Conservation (phyloP, 2,888 invertebrate genomes). For the Heliconius cydno region DNA sequence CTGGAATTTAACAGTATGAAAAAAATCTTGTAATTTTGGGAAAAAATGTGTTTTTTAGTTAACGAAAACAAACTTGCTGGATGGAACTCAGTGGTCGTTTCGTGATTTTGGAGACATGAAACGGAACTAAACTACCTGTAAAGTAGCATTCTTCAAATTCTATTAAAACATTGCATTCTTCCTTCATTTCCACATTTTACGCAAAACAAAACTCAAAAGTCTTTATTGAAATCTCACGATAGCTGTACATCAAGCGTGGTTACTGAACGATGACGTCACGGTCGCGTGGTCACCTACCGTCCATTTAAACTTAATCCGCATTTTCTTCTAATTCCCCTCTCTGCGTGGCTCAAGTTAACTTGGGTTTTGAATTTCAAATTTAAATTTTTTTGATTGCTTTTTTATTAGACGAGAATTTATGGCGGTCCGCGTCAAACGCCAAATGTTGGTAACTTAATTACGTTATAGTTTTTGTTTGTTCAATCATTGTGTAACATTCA, state of each 20-base stretch:
- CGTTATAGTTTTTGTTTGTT: slow-evolving; percentile 56
- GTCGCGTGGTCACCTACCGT: slow-evolving; percentile 58
- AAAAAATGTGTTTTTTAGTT: no score
- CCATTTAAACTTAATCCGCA: slow-evolving; percentile 53
- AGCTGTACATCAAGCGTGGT: slow-evolving; percentile 73
- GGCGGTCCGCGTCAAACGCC: slow-evolving; percentile 68
- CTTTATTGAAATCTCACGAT: slow-evolving; percentile 65
- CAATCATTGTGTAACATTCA: slow-evolving; percentile 49
- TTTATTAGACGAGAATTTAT: slow-evolving; percentile 81
- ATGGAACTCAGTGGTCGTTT: background rate
- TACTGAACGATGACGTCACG: slow-evolving; percentile 80
- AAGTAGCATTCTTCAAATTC: background rate
- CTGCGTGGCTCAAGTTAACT: slow-evolving; percentile 50
- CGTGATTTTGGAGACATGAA: background rate
- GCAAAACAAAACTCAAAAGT: slow-evolving; percentile 52
- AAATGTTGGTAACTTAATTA: slow-evolving; percentile 65
- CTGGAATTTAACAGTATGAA: background rate
- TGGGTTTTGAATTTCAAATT: slow-evolving; percentile 67
- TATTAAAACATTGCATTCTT: background rate
- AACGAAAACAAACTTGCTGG: no score
- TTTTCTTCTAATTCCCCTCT: slow-evolving; percentile 47
- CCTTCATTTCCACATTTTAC: slow-evolving; percentile 44
- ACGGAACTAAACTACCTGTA: background rate
- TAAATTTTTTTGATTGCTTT: slow-evolving; percentile 80
- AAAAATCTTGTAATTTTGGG: no score